Evolutionary conservation across 2,888 invertebrate genomes (phyloP), one percentile per base, ranked within the genome.

Genomic region (Xestobium rufovillosum): DNA sequence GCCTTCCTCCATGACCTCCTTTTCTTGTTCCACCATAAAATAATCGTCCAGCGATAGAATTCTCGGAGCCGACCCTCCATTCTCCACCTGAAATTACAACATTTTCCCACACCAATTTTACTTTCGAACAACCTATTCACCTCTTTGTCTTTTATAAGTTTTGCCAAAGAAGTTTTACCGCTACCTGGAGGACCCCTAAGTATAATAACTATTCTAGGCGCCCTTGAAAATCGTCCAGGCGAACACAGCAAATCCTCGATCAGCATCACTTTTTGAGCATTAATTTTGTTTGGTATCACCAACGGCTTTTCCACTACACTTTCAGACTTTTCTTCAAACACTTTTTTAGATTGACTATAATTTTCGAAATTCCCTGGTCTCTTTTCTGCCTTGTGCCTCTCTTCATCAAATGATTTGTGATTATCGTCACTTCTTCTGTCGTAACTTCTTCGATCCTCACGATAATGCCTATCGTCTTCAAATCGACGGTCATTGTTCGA

Each of bases 31-130:
- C 40, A 85, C 79, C 75, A 94, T 83, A 57, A 94, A 96, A 66
- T 96, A 96, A 67, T 96, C 95, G 63, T 96, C 95, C 42, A 96
- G 76, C 42, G 90, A 91, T 57, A 96, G 72, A 56, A 96, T 89
- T 48, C 95, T 74, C 0, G 88, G 91, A n/a, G 89, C 83, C 38
- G 83, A 81, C 3, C 90, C 91, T 26, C 87, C 85, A 66, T 83
- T 79, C 60, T 88, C 86, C 1, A 87, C 77, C 66, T 19, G 23
- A 19, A 19, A 19, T 6, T 19, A 19, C n/a, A 19, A 19, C 23
- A 19, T 19, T n/a, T 8, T 19, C n/a, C 23, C n/a, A 19, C 23
- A 19, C 23, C 23, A 19, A n/a, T 19, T 19, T 19, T 19, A 15
- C 17, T 4, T 3, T 16, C 25, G 31, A 36, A 26, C 12, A 10